Evolutionary conservation across 2,113 vertebrate genomes (phyloP), one percentile per base, ranked within the genome.

Genomic region (Himantopus leucocephalus): DNA sequence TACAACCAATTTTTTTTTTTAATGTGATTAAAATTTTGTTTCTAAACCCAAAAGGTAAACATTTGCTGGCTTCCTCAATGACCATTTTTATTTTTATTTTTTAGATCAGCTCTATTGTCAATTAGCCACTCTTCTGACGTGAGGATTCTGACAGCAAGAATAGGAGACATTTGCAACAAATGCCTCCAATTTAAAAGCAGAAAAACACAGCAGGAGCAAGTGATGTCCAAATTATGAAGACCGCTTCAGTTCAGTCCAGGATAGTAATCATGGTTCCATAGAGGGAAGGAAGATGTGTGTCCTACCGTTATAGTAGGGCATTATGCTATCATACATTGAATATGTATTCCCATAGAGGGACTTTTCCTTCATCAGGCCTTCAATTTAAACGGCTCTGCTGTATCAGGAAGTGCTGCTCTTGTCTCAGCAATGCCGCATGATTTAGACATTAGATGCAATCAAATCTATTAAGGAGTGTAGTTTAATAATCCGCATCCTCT

Each of bases 391-490:
- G 55, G 41, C 50, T 94, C 48, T 90, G 74, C 70, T 85, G 58
- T 76, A 88, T 62, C 74, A 55, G 82, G 85, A 90, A 95, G 59
- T 76, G 60, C 77, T 93, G 37, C 48, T 94, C 87, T 66, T 76
- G 66, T 85, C 94, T 92, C 77, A 85, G 74, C 53, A 79, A 87
- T 82, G 73, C 70, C 1, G 13, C 77, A 62, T 64, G 86, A 91
- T 79, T 92, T 73, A 94, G 86, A 72, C 39, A 59, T 96, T 50
- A 97, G 67, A 62, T 43, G 67, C 80, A 92, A 96, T 92, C 84
- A 92, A 92, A 91, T 82, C 81, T 92, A 85, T 94, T 95, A 96
- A 96, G 87, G 45, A 90, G 41, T 56, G 55, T 55, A 70, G 95
- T 94, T 90, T 94, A 96, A 96, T 95, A 96, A 96, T 90, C 80